A percentile compares a stretch with the other conserved stretches of the same genome.
Conservation (phyloP, 1,140 invertebrate genomes). For the Drosophila nigrodunni region DNA sequence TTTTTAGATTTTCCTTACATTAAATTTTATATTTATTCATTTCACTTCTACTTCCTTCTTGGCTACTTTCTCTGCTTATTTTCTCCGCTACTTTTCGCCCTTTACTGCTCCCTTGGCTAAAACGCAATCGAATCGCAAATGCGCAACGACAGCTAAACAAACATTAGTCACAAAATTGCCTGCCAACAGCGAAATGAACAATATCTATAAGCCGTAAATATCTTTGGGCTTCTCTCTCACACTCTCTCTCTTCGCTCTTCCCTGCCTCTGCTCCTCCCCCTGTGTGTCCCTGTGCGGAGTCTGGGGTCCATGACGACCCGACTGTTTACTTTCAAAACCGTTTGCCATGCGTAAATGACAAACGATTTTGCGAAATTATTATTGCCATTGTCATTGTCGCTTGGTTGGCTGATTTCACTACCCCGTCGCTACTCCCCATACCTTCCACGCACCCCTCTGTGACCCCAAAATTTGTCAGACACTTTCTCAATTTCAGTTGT, state of each 20-base stretch:
- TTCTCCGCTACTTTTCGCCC: background rate
- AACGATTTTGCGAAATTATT: conserved; percentile 83
- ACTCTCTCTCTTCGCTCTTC: background rate
- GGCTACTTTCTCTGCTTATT: background rate
- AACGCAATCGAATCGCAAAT: conserved; percentile 52
- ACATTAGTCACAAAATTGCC: conserved; percentile 82
- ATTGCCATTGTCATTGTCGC: conserved; percentile 78
- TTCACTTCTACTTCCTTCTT: background rate
- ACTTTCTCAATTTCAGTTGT: conserved; percentile 54
- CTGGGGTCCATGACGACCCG: conserved; percentile 69
- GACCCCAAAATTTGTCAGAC: conserved; percentile 39
- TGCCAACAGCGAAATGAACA: conserved; percentile 79
- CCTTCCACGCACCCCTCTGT: conserved; percentile 14
- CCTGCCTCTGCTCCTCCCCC: background rate
- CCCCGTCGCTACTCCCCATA: background rate
- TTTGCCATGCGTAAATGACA: conserved; percentile 83
- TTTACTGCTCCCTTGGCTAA: background rate
- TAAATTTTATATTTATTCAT: background rate
- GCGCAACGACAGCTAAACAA: conserved; percentile 80
- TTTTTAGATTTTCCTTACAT: too few species aligned
- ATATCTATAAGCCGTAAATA: conserved; percentile 79
- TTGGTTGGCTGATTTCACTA: conserved; percentile 40
- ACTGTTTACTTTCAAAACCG: conserved; percentile 82
- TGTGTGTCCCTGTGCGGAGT: conserved; percentile 17
- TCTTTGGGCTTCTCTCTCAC: conserved; percentile 53